Conservation (phyloP, 2,797 vertebrate genomes). For the Alfaro cultratus region DNA sequence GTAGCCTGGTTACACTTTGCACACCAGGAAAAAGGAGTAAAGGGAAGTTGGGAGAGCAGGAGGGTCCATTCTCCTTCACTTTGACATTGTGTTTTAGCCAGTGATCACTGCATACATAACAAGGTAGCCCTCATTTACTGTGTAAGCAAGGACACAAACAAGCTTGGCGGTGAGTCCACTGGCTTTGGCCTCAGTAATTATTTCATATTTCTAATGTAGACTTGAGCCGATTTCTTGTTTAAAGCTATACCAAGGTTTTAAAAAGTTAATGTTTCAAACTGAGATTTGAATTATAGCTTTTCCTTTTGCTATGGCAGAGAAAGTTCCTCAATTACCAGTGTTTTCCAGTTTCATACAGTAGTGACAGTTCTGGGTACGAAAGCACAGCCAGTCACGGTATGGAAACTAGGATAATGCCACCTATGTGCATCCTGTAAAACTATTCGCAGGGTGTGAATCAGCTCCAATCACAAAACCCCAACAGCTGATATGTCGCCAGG, state of each 20-base stretch:
- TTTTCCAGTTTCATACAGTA: neutral
- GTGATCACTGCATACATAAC: slow-evolving; percentile 61
- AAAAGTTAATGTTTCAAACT: neutral
- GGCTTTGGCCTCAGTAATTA: neutral
- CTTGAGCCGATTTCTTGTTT: neutral
- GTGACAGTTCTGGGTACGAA: too few species aligned
- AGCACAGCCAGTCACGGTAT: neutral
- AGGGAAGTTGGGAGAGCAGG: slow-evolving; percentile 32
- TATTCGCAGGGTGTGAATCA: slow-evolving; percentile 45
- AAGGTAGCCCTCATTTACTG: slow-evolving; percentile 50
- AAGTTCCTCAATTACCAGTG: neutral
- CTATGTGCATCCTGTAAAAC: slow-evolving; percentile 48
- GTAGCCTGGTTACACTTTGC: slow-evolving; percentile 42
- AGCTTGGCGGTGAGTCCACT: neutral
- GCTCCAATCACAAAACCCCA: slow-evolving; percentile 62
- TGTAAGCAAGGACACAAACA: slow-evolving; percentile 12
- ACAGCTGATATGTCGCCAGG: slow-evolving; percentile 13
- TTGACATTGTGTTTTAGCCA: slow-evolving; percentile 41
- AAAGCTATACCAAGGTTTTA: neutral
- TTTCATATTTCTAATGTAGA: neutral
- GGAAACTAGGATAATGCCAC: neutral
- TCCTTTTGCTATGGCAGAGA: neutral
- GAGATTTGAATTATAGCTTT: neutral
- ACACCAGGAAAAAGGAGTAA: slow-evolving; percentile 40
- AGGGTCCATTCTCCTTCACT: slow-evolving; percentile 32